phyloP scores from a whole-genome alignment of 2,113 vertebrate genomes.

The Toxostoma redivivum region DNA sequence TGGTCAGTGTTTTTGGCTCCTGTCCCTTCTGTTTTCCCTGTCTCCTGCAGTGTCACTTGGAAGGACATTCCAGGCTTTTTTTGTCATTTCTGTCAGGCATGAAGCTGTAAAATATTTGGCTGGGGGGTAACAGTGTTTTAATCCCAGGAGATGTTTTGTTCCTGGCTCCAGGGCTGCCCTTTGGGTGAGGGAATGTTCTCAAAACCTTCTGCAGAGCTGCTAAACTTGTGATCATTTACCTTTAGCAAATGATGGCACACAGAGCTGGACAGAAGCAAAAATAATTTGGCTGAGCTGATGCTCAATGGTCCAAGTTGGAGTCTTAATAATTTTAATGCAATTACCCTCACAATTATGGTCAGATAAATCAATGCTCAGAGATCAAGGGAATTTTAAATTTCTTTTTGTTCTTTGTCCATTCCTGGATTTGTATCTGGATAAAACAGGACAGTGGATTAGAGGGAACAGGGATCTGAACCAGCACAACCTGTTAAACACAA shows the following conservation, averaged over 20 bases:
- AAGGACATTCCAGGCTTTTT: not conserved
- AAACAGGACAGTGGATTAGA: not conserved
- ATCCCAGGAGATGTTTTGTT: not conserved
- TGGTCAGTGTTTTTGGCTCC: not conserved
- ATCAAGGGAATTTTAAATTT: not conserved
- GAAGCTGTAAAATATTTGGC: not conserved
- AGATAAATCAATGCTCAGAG: not conserved
- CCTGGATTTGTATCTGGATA: not conserved
- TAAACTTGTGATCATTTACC: not conserved
- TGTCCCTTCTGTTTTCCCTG: not conserved
- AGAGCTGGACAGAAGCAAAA: not conserved
- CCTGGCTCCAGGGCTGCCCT: not conserved
- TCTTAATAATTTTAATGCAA: constrained; percentile 27
- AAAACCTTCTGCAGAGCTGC: not conserved
- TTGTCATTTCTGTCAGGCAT: not conserved
- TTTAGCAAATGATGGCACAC: not conserved
- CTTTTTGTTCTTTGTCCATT: not conserved
- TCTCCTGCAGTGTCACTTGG: not conserved
- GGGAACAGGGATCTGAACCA: not conserved
- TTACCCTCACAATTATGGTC: not conserved
- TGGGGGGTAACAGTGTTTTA: too few relatives aligned
- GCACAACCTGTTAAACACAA: not conserved
- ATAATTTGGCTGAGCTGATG: constrained; percentile 7
- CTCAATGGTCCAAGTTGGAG: not conserved
- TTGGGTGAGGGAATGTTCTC: not conserved